Base-by-base conservation (phyloP, 2,888 invertebrate species). In the Coleophora deauratella region DNA sequence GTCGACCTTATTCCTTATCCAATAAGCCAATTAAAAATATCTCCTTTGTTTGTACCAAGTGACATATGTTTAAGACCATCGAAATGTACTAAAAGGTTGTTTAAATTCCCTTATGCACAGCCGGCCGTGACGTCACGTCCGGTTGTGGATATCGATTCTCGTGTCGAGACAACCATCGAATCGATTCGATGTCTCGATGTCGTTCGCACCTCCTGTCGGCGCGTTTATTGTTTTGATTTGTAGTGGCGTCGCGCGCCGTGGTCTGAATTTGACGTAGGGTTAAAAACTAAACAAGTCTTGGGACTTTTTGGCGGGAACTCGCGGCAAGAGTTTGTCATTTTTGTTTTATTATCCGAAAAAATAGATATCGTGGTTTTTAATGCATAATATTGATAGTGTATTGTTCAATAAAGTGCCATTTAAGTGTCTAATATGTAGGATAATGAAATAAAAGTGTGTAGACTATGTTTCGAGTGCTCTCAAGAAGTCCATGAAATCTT, bases 101-200 rank as follows among this genome's bases (percentile, higher is more conserved):
- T 84, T 82, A 79, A 81, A 79, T 82, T 85, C 80, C 81, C 76
- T 70, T 78, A 79, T 78, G 75, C 73, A 62, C 67, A 66, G 65
- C 59, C 52, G 52, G 57, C 21, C 49, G 62, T 78, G 78, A 79
- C 82, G 81, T 80, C 82, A 84, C 73, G 69, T 84, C 84, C 84
- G 75, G 74, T 66, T 56, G 54, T n/a, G 9, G 31, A 21, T 21
- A 21, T 56, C 62, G 57, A 62, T 30, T 4, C 57, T 61, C 61
- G 57, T 59, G 62, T 59, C 56, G 57, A 52, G 46, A 46, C 56
- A 59, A 52, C 58, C 64, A 66, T 71, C 67, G 65, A 66, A 57
- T 43, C 49, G 52, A 34, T 33, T 43, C 46, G 43, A 38, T 37
- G 69, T 71, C 62, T 63, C 66, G 74, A 73, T 72, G 68, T 70